Evolutionary conservation across 1,140 invertebrate genomes (phyloP).

Genomic region (Anoplophora glabripennis): DNA sequence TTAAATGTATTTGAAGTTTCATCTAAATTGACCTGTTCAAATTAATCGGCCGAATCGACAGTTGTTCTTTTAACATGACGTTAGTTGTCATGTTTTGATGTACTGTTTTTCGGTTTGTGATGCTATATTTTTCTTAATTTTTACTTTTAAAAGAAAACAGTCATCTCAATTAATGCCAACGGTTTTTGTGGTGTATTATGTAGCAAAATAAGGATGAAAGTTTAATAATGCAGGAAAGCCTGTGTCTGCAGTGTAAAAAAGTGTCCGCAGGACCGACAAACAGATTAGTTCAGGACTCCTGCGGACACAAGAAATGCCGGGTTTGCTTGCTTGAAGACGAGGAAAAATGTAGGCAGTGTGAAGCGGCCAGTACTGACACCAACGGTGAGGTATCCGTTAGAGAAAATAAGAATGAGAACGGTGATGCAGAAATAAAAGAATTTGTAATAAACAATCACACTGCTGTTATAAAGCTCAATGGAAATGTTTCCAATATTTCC

Average conservation of each 20-base stretch:
- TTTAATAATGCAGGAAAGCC: constrained; percentile 21
- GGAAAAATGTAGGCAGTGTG: constrained; percentile 47
- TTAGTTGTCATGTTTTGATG: too few species aligned
- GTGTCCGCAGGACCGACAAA: constrained; percentile 34
- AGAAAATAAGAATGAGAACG: not conserved
- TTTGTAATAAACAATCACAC: constrained; percentile 27
- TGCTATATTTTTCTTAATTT: too few species aligned
- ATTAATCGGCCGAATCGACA: too few species aligned
- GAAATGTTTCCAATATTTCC: constrained; percentile 10
- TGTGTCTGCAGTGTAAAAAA: constrained; percentile 49
- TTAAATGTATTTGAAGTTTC: too few species aligned
- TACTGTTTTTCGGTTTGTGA: too few species aligned
- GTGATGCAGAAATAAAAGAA: constrained; percentile 4
- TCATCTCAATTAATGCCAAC: too few species aligned
- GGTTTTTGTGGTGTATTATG: too few species aligned
- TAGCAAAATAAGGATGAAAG: too few species aligned
- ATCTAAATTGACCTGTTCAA: too few species aligned
- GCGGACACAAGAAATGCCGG: constrained; percentile 52
- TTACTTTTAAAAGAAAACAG: too few species aligned
- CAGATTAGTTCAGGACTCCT: constrained; percentile 50
- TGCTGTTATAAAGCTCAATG: constrained; percentile 34
- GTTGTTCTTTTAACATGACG: too few species aligned
- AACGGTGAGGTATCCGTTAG: not conserved
- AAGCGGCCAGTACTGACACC: not conserved
- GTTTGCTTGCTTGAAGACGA: constrained; percentile 48